Evolutionary conservation across 2,888 invertebrate genomes (phyloP).

Genomic region (Agonopterix arenella): DNA sequence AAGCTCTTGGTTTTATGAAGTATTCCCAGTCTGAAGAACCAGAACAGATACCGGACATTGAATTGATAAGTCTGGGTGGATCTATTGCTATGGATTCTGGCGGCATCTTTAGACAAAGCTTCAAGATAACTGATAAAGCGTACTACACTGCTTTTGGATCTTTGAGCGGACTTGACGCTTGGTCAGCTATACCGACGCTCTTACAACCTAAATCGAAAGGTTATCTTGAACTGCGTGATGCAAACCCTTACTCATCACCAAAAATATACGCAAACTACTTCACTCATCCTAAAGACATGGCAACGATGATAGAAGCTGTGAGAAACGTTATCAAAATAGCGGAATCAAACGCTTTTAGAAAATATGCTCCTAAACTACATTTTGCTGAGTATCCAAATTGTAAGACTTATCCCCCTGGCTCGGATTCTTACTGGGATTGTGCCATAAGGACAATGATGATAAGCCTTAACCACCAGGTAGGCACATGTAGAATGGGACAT

Average conservation of each 20-base stretch:
- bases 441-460: conserved; percentile 76
- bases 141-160: conserved; percentile 75
- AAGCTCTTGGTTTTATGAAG: conserved; percentile 80
- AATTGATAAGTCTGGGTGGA: conserved; percentile 79
- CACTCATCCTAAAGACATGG: conserved; percentile 78
- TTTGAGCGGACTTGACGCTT: conserved; percentile 75
- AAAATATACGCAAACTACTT: conserved; percentile 89
- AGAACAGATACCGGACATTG: conserved; percentile 79
- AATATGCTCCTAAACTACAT: conserved; percentile 70
- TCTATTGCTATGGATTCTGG: conserved; percentile 79
- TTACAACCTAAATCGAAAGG: conserved; percentile 87
- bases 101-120: conserved; percentile 64
- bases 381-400: conserved; percentile 76
- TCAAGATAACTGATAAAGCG: conserved; percentile 75
- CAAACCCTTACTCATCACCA: conserved; percentile 86
- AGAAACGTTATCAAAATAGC: conserved; percentile 78
- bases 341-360: conserved; percentile 76
- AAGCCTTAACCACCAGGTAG: conserved; percentile 78
- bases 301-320: conserved; percentile 76
- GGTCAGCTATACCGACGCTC: conserved; percentile 81
- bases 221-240: conserved; percentile 80
- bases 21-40: conserved; percentile 72
- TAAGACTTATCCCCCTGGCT: conserved; percentile 56
- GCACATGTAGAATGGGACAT: conserved; percentile 85
- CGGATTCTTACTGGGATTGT: conserved; percentile 84